Base-by-base conservation (phyloP, 1,140 invertebrate species). In the Macrocentrus cingulum region DNA sequence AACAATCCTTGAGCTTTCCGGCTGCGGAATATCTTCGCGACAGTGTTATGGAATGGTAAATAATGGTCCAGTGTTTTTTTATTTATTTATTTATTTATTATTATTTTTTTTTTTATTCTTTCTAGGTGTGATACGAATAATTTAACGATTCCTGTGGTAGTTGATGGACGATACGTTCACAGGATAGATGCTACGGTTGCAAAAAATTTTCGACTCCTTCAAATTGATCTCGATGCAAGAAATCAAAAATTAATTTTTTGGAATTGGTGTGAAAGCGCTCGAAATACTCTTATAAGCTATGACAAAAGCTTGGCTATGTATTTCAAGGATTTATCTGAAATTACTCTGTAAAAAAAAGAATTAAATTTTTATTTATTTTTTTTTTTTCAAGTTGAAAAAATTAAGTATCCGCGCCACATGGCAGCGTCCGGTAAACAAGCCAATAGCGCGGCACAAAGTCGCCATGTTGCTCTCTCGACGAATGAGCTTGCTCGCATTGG, bases 181-280 rank as follows among this genome's bases (percentile, higher is more conserved):
- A 76, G 77, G 23, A 85, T 88, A 59, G 87, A 88, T 67, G 79
- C 83, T 0, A 87, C 86, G 2, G 84, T 86, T 8, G 84, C 84
- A 1, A 84, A 86, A 71, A 79, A 77, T 63, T 59, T 79, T 4
- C 60, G 64, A 11, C 51, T 74, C 9, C 68, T 80, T n/a, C 56
- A 69, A 34, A 46, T 62, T 4, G 75, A 80, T 61, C 56, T 80
- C 15, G 57, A 69, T n/a, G 6, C 62, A 2, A 63, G 73, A 48
- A 62, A 72, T 39, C 74, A 75, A 41, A 74, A 66, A 44, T 48
- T 80, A 2, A 62, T 77, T 46, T 80, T 80, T 46, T 80, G 77
- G 77, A 80, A 80, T 53, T 80, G 77, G 77, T 63, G 66, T 20
- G 67, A 77, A 13, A 59, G 70, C 18, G 61, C 63, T 1, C 61